Conservation (phyloP, 1,140 invertebrate genomes). For the Euschistus heros region DNA sequence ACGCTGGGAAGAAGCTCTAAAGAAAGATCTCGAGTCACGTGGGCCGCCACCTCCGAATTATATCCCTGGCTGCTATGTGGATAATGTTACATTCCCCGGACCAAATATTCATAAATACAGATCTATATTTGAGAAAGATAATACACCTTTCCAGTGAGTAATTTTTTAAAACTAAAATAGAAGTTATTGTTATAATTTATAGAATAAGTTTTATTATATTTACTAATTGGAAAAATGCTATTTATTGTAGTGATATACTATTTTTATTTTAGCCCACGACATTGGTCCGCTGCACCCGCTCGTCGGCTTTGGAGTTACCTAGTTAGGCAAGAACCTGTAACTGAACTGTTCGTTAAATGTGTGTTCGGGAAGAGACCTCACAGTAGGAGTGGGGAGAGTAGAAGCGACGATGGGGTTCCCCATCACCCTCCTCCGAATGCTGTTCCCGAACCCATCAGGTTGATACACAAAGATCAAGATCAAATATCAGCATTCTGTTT, state of each 20-base stretch:
- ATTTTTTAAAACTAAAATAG: not conserved
- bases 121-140: slow-evolving; percentile 78
- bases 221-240: not conserved
- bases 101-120: slow-evolving; percentile 89
- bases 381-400: slow-evolving; percentile 9
- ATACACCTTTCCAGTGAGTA: slow-evolving; percentile 85
- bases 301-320: slow-evolving; percentile 88
- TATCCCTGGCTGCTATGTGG: slow-evolving; percentile 74
- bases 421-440: not conserved
- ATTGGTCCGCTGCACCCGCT: slow-evolving; percentile 66
- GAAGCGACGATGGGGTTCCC: not conserved
- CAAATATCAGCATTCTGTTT: slow-evolving; percentile 94
- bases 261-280: slow-evolving; percentile 42
- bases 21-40: slow-evolving; percentile 61
- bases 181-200: too few species aligned
- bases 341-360: slow-evolving; percentile 90
- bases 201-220: too few species aligned
- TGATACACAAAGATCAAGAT: slow-evolving; percentile 98
- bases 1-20: slow-evolving; percentile 77
- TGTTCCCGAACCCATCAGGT: slow-evolving; percentile 72
- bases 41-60: slow-evolving; percentile 63
- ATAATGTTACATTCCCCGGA: slow-evolving; percentile 45
- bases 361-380: slow-evolving; percentile 68
- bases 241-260: not conserved
- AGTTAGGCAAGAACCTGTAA: slow-evolving; percentile 82